These are phyloP conservation scores for Rhodeus uyekii DNA, from an alignment of 2,797 vertebrate genomes.

Conservation along the genomic window DNA sequence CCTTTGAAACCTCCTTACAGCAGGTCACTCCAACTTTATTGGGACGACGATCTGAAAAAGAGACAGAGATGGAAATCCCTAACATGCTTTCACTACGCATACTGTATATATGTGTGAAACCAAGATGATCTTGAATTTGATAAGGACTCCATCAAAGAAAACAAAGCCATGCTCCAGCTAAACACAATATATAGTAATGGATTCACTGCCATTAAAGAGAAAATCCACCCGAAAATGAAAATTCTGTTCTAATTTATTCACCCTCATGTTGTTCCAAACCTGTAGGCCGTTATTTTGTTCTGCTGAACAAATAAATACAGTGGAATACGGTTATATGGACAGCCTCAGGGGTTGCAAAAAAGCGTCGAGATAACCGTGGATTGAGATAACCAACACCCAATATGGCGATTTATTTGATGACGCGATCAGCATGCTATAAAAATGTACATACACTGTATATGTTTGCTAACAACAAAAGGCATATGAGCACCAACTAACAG, in stretches of 20 bases:
- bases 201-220: background rate
- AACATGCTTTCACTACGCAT: too few relatives aligned
- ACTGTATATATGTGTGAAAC: background rate
- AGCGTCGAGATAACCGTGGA: too few relatives aligned
- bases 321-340: too few relatives aligned
- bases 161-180: background rate
- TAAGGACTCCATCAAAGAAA: background rate
- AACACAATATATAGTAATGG: background rate
- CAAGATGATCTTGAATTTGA: background rate
- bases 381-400: too few relatives aligned
- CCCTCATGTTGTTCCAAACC: background rate
- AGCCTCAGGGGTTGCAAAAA: too few relatives aligned
- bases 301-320: too few relatives aligned
- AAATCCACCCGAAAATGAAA: background rate
- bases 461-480: too few relatives aligned
- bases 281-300: background rate
- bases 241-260: background rate
- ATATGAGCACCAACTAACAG: too few relatives aligned
- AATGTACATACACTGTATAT: too few relatives aligned
- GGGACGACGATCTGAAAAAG: slow-evolving; percentile 39
- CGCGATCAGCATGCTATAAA: too few relatives aligned
- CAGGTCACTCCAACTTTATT: slow-evolving; percentile 42
- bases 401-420: too few relatives aligned
- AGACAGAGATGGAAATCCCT: background rate
- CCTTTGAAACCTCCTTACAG: background rate